Percentiles rank a stretch among this genome's conserved stretches.
These are phyloP conservation scores for Lophotis ruficrista DNA, from an alignment of 2,113 vertebrate species.

Conservation along the genomic window DNA sequence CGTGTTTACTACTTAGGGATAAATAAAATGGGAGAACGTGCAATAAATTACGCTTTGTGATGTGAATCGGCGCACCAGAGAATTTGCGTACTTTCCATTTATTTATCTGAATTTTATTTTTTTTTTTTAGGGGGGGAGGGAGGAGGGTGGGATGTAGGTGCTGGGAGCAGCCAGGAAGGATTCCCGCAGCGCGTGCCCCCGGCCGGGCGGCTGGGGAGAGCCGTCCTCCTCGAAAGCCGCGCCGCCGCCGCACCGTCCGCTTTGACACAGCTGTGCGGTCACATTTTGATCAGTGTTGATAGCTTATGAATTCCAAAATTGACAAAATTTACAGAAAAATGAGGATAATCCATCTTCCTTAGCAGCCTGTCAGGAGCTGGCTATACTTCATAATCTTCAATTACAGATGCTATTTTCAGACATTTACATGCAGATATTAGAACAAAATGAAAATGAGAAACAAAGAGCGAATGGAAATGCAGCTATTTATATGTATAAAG, in stretches of 20 bases:
- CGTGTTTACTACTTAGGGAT: slow-evolving; percentile 74
- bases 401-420: slow-evolving; percentile 93
- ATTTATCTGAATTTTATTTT: slow-evolving; percentile 66
- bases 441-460: slow-evolving; percentile 92
- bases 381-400: slow-evolving; percentile 99
- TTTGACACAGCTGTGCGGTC: slow-evolving; percentile 87
- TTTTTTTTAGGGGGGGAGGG: not conserved
- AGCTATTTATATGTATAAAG: slow-evolving; percentile 85
- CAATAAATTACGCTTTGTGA: slow-evolving; percentile 76
- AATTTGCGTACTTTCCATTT: slow-evolving; percentile 69
- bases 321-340: slow-evolving; percentile 99
- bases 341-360: slow-evolving; percentile 99
- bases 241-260: not conserved
- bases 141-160: not conserved
- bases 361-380: slow-evolving; percentile 97
- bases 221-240: slow-evolving; percentile 37
- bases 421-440: slow-evolving; percentile 91
- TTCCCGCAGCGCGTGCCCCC: not conserved
- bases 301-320: slow-evolving; percentile 98
- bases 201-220: not conserved
- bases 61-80: slow-evolving; percentile 68
- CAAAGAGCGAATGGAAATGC: slow-evolving; percentile 82
- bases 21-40: slow-evolving; percentile 77
- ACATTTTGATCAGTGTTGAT: slow-evolving; percentile 95
- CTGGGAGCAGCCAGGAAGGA: not conserved